A percentile compares a stretch with the other conserved stretches of the same genome.
phyloP scores from a whole-genome alignment of 2,113 vertebrate species.

The sheep (Ovis aries) region ARS-UI_Ramb_v3.0 NC_056064.1:29191001-29191500 shows the following conservation, averaged over 20 bases:
- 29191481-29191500: background rate
- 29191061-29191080: background rate
- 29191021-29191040: background rate
- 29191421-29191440: background rate
- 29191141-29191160: background rate
- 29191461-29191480: background rate
- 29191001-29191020: background rate
- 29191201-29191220: background rate
- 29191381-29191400: background rate
- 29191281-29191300: background rate
- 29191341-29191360: background rate
- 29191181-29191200: conserved; percentile 16
- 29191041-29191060: background rate
- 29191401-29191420: background rate
- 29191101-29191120: conserved; percentile 55
- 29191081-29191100: conserved; percentile 53
- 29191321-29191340: background rate
- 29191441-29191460: background rate
- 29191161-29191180: conserved; percentile 40
- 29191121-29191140: background rate
- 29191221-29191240: conserved; percentile 35
- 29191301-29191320: background rate
- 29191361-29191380: background rate
- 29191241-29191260: background rate
- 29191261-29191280: background rate